Percentiles rank a stretch among this genome's conserved stretches.
Evolutionary conservation across 2,797 vertebrate species (phyloP).

Genomic region (Masticophis lateralis): DNA sequence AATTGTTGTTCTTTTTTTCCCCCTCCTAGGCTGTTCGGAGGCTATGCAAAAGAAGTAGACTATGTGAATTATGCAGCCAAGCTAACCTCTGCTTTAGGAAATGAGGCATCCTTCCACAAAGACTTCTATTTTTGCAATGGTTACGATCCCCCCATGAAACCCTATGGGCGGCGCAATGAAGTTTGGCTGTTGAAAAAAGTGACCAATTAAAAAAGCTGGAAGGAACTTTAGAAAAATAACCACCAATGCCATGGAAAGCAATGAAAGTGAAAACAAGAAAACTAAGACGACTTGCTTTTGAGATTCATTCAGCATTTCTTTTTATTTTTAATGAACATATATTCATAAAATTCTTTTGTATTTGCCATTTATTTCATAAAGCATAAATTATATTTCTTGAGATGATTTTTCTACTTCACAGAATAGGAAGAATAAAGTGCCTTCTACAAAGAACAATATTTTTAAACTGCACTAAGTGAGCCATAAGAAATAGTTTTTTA

Average conservation of each 20-base stretch:
- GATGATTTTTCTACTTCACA: not conserved
- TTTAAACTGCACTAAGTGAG: not conserved
- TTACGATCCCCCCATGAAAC: conserved; percentile 88
- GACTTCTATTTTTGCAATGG: conserved; percentile 87
- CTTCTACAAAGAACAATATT: not conserved
- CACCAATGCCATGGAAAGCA: not conserved
- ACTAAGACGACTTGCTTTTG: not conserved
- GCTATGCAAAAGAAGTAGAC: conserved; percentile 85
- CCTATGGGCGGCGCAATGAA: conserved; percentile 87
- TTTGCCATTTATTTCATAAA: not conserved
- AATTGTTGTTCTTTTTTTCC: conserved; percentile 14
- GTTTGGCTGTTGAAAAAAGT: conserved; percentile 87
- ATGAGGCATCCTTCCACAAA: conserved; percentile 75
- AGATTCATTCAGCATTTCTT: not conserved
- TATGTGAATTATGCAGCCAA: conserved; percentile 79
- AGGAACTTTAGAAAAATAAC: not conserved
- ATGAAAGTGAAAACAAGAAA: not conserved
- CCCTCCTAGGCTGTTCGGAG: conserved; percentile 83
- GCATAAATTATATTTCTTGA: not conserved
- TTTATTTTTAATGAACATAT: not conserved
- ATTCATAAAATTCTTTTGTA: not conserved
- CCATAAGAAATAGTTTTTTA: not conserved
- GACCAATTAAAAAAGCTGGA: conserved; percentile 23
- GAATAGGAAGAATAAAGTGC: not conserved
- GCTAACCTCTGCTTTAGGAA: conserved; percentile 80